These are phyloP conservation scores for Pandion haliaetus DNA, from an alignment of 2,113 vertebrate species.

Conservation along the genomic window DNA sequence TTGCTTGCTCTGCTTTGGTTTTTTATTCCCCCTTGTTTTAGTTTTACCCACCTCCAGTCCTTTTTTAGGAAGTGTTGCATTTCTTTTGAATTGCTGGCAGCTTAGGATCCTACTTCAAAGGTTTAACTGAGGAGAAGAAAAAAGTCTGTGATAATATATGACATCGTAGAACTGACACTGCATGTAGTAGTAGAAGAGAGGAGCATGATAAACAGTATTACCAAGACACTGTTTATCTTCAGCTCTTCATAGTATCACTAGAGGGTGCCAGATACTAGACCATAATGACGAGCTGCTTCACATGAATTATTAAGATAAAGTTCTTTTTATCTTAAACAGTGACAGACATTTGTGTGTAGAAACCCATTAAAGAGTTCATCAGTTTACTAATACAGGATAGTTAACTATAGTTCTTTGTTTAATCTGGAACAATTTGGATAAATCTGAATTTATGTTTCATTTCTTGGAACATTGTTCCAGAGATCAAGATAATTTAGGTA, in stretches of 20 bases:
- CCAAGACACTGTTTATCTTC: background rate
- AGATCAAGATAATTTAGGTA: background rate
- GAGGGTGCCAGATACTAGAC: constrained; percentile 1
- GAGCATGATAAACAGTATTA: background rate
- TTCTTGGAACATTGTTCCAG: background rate
- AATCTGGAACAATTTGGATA: background rate
- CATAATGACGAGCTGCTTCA: background rate
- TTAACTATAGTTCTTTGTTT: background rate
- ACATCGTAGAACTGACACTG: background rate
- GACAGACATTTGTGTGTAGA: background rate
- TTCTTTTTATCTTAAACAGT: background rate
- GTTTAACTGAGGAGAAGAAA: background rate
- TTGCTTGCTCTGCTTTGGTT: background rate
- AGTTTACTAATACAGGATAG: background rate
- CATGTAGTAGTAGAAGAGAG: background rate
- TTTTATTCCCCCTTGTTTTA: background rate
- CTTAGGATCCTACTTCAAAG: background rate
- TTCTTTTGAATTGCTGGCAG: background rate
- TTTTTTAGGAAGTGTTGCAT: background rate
- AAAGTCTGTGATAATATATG: background rate
- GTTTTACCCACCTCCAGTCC: background rate
- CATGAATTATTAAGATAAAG: background rate
- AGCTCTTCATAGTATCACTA: background rate
- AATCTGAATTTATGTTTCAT: background rate
- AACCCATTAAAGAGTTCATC: background rate